A percentile compares a stretch with the other conserved stretches of the same genome.
Evolutionary conservation across 2,113 vertebrate genomes (phyloP).

Genomic region (Chloebia gouldiae): DNA sequence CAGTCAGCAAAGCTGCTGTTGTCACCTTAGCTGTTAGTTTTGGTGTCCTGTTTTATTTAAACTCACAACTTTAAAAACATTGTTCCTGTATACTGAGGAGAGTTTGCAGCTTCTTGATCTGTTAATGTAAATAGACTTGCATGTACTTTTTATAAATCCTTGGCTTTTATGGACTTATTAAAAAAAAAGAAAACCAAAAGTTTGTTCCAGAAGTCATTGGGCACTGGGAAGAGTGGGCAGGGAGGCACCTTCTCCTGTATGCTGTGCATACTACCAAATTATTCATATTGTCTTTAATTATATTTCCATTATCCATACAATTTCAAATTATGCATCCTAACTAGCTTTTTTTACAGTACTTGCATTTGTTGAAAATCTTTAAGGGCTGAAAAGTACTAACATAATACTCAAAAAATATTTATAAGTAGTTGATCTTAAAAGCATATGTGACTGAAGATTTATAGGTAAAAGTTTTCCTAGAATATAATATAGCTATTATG

Average conservation of each 20-base stretch:
- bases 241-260: neutral
- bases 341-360: neutral
- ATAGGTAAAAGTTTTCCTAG: neutral
- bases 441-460: neutral
- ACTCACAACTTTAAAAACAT: neutral
- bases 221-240: neutral
- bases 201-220: neutral
- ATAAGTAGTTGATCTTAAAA: neutral
- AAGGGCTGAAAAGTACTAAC: neutral
- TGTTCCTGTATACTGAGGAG: neutral
- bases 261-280: neutral
- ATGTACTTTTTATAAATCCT: constrained; percentile 29
- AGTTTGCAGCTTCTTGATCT: neutral
- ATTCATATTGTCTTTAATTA: neutral
- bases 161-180: constrained; percentile 31
- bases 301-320: neutral
- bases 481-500: neutral
- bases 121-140: constrained; percentile 2
- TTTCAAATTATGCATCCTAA: neutral
- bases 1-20: neutral
- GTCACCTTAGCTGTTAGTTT: neutral
- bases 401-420: neutral
- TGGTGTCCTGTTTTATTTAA: neutral
- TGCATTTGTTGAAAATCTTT: neutral
- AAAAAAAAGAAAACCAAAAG: constrained; percentile 20